phyloP scores from a whole-genome alignment of 2,113 vertebrate species.

The Lathamus discolor region DNA sequence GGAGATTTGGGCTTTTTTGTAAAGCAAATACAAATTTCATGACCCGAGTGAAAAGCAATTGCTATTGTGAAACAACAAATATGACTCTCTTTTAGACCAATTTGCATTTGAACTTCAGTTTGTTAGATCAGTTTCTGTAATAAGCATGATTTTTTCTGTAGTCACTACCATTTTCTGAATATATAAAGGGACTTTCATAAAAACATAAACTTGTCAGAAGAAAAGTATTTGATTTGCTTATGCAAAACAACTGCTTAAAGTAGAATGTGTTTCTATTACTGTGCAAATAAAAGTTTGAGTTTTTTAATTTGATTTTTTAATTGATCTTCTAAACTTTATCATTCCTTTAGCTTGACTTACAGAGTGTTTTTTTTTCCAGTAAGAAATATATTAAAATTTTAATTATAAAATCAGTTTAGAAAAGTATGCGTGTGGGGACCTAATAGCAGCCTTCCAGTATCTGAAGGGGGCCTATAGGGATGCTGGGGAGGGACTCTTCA shows the following conservation, averaged over 20 bases:
- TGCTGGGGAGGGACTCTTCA: too few relatives aligned
- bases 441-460: too few relatives aligned
- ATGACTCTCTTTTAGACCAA: neutral
- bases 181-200: neutral
- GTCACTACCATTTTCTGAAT: neutral
- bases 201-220: neutral
- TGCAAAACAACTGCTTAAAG: neutral
- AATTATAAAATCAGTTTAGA: neutral
- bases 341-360: neutral
- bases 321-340: neutral
- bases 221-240: neutral
- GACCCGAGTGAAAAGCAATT: neutral
- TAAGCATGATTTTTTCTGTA: neutral
- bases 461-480: too few relatives aligned
- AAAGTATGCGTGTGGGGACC: neutral
- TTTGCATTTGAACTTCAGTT: neutral
- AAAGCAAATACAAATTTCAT: neutral
- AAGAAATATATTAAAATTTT: neutral
- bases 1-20: rapidly evolving
- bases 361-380: neutral
- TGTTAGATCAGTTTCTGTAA: neutral
- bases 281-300: neutral
- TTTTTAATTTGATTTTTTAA: neutral
- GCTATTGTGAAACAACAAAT: neutral
- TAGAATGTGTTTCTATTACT: neutral